These are phyloP conservation scores for Trachymyrmex septentrionalis DNA, from an alignment of 1,140 invertebrate species.

Conservation along the genomic window DNA sequence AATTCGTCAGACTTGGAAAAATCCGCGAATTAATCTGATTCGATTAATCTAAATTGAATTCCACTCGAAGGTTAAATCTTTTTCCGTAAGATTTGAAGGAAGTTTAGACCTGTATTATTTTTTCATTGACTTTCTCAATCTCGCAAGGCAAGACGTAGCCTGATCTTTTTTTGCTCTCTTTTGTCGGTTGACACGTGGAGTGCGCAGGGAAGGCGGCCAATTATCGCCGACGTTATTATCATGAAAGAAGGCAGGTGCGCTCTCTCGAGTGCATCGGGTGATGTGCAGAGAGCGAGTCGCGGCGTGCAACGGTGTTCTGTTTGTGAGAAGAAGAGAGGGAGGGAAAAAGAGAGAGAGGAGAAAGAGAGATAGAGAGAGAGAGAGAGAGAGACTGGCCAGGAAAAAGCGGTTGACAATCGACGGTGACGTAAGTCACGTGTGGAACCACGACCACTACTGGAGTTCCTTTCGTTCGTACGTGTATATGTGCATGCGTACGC, in stretches of 20 bases:
- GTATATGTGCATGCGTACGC: neutral
- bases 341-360: slow-evolving; percentile 52
- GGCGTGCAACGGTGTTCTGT: slow-evolving; percentile 47
- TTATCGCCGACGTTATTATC: slow-evolving; percentile 70
- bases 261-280: slow-evolving; percentile 51
- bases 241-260: slow-evolving; percentile 59
- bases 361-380: slow-evolving; percentile 52
- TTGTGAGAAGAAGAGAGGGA: neutral
- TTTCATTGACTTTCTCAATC: neutral
- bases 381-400: slow-evolving; percentile 61
- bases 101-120: neutral
- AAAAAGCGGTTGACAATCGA: slow-evolving; percentile 76
- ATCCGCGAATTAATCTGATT: no score
- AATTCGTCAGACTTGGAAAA: neutral
- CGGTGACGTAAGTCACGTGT: slow-evolving; percentile 69
- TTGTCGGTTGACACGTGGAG: slow-evolving; percentile 45
- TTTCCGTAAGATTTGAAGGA: neutral
- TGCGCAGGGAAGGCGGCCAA: slow-evolving; percentile 50
- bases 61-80: neutral
- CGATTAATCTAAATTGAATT: neutral
- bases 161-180: slow-evolving; percentile 2
- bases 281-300: slow-evolving; percentile 53
- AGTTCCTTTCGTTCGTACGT: slow-evolving; percentile 55
- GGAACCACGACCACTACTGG: slow-evolving; percentile 60
- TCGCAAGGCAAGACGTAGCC: slow-evolving; percentile 10